Evolutionary conservation across 2,797 vertebrate genomes (phyloP).

Genomic region (Pangasius djambal): DNA sequence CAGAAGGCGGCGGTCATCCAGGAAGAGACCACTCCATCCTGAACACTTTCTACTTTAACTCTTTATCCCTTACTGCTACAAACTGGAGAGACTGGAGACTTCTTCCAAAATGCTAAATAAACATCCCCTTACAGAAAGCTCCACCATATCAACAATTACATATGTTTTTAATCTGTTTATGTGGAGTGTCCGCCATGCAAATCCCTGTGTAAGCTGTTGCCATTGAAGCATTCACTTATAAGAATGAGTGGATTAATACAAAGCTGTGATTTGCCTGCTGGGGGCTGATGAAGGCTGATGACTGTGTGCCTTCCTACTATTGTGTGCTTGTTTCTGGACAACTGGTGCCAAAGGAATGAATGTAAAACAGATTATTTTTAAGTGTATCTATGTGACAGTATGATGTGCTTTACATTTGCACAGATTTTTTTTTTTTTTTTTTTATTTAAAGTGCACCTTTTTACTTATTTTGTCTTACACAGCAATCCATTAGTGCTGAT

Average conservation of each 20-base stretch:
- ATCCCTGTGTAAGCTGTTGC: neutral
- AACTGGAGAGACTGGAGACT: neutral
- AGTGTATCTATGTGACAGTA: neutral
- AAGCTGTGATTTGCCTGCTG: neutral
- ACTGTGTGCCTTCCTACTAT: neutral
- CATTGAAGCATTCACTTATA: neutral
- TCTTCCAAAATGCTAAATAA: neutral
- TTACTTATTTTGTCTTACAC: constrained; percentile 34
- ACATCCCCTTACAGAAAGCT: neutral
- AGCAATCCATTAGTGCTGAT: constrained; percentile 51
- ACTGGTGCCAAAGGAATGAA: neutral
- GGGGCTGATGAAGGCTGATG: neutral
- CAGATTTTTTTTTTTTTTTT: neutral
- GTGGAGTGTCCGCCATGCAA: neutral
- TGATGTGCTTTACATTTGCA: neutral
- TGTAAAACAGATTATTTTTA: neutral
- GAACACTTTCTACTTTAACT: neutral
- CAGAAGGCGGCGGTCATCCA: neutral
- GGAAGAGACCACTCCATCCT: neutral
- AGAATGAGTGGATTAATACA: neutral
- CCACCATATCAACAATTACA: neutral
- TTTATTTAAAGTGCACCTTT: no score
- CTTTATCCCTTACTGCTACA: neutral
- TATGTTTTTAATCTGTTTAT: neutral
- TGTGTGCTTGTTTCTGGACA: neutral